Conservation (phyloP, 1,140 invertebrate genomes). For the Chlorops oryzae region DNA sequence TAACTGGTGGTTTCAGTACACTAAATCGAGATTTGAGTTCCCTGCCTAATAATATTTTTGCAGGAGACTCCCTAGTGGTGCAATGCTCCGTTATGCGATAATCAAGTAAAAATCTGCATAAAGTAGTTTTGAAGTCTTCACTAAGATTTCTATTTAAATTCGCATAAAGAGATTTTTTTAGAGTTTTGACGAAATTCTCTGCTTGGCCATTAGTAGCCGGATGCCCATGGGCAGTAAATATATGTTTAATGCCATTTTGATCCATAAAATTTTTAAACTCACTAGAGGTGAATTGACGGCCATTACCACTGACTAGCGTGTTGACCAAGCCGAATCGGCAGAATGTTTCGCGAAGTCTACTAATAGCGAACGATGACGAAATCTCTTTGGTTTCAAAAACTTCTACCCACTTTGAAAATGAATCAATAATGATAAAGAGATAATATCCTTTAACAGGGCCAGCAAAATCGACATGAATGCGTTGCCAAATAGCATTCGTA, state of each 20-base stretch:
- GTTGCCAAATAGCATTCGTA: neutral
- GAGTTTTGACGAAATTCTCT: neutral
- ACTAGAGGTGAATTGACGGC: too few species aligned
- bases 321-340: too few species aligned
- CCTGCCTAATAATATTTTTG: too few species aligned
- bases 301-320: too few species aligned
- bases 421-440: neutral
- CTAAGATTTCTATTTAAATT: neutral
- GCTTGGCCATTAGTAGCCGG: neutral
- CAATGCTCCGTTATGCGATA: constrained; percentile 3
- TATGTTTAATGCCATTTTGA: too few species aligned
- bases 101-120: neutral
- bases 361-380: neutral
- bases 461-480: constrained; percentile 3
- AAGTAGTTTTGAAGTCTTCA: neutral
- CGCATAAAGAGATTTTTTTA: neutral
- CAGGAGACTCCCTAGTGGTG: constrained; percentile 3
- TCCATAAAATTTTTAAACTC: too few species aligned
- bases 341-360: too few species aligned
- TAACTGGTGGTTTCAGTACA: constrained; percentile 1
- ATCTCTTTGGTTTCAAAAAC: constrained; percentile 7
- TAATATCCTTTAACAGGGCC: constrained; percentile 1
- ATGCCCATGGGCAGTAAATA: too few species aligned
- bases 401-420: neutral
- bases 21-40: neutral